Evolutionary conservation across 2,113 vertebrate genomes (phyloP), one percentile per base, ranked within the genome.

Genomic region (Sarotherodon lohbergeri): DNA sequence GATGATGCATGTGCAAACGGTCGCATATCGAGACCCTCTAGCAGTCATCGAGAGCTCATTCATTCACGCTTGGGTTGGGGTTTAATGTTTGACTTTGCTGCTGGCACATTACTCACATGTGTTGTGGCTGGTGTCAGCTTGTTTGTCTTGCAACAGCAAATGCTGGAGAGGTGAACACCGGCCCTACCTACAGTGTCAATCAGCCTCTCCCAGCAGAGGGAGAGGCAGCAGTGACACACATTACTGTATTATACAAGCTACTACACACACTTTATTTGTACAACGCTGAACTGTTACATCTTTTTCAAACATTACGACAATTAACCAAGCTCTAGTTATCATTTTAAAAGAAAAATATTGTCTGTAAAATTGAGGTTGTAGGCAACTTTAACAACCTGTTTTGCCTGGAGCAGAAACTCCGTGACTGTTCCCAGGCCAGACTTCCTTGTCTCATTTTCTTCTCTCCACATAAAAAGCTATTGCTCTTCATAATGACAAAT

Each of bases 81-180:
- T 91, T 96, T 95, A 94, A 96, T 95, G 94, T 94, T 95, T 96
- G 94, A 96, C 93, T 86, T 86, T 92, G 86, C 90, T 83, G 91
- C 90, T 86, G 90, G 84, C 83, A 88, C 93, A 95, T 94, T 82
- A 89, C 90, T 95, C 93, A 90, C 82, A 48, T 59, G 86, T 61
- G 87, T 88, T 92, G 84, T 82, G 29, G 76, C 83, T 29, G 79
- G 11, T 91, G 91, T 95, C 92, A 80, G 87, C 84, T 85, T 93
- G 92, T 94, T 94, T 95, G 92, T 93, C 61, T 90, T 87, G 89
- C 81, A 73, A 83, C 78, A 46, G 87, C 81, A 88, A 91, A 92
- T 81, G 55, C 22, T n/a, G 73, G 32, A 6, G 41, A 84, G 81
- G 90, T 86, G 86, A 87, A 66, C 55, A 3, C 6, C 3, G 14